Conservation (phyloP, 2,888 invertebrate species). For the Lacanobia oleracea region DNA sequence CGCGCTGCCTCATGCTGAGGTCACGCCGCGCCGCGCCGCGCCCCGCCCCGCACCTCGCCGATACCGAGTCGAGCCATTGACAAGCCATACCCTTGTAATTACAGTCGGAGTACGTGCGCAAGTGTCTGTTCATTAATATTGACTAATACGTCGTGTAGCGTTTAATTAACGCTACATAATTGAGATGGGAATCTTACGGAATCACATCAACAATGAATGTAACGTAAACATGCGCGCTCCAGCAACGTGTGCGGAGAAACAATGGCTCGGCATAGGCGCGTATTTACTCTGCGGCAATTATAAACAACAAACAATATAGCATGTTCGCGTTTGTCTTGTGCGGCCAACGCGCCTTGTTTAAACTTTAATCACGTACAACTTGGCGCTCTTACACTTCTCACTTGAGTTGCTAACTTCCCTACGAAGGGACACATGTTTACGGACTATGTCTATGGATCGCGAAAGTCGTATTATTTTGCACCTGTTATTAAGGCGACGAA, state of each 20-base stretch:
- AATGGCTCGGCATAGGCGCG: conserved; percentile 4
- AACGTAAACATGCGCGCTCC: conserved; percentile 24
- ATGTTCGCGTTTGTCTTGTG: conserved; percentile 10
- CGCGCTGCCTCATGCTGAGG: neutral
- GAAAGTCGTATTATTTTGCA: too few relatives aligned
- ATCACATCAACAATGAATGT: conserved; percentile 35
- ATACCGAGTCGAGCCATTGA: neutral
- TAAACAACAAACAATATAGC: conserved; percentile 23
- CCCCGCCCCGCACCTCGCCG: neutral
- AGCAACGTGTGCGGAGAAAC: conserved; percentile 9
- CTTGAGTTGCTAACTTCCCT: conserved; percentile 22
- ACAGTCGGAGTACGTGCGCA: conserved; percentile 1
- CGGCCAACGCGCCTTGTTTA: conserved; percentile 20
- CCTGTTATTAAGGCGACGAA: too few relatives aligned
- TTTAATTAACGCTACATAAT: conserved; percentile 44
- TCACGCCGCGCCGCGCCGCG: neutral
- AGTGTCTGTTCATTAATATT: conserved; percentile 29
- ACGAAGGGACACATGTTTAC: too few relatives aligned
- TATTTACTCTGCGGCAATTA: conserved; percentile 20
- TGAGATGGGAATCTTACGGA: conserved; percentile 30
- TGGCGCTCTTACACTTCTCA: conserved; percentile 35
- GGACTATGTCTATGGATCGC: too few relatives aligned
- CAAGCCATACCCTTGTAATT: conserved; percentile 5
- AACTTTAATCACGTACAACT: conserved; percentile 50
- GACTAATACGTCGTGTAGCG: conserved; percentile 29